Evolutionary conservation across 2,888 invertebrate genomes (phyloP), one percentile per base, ranked within the genome.

Genomic region (Keiferia lycopersicella): DNA sequence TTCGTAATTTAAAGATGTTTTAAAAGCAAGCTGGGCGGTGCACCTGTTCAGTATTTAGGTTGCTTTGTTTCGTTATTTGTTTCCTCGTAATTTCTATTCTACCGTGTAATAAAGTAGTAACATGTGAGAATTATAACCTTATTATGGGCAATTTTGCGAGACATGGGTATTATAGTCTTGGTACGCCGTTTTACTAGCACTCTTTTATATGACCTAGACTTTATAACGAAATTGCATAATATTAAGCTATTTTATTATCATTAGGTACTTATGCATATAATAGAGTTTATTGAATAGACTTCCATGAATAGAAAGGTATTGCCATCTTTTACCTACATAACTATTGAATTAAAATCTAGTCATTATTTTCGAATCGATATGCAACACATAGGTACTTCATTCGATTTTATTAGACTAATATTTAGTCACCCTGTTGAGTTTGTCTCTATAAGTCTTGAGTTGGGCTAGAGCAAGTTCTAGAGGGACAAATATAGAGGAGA

Each of bases 1-100:
- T 75, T 67, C 71, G 66, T 69, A 69, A 73, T 69, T 72, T 70
- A 67, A 63, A 65, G 67, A 57, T 63, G 65, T 66, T 64, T 63
- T 63, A 63, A 61, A 67, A 60, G 63, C 63, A 65, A 62, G 65
- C 57, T 63, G 60, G 34, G 7, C 30, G 30, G 22, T 61, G 65
- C 61, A 65, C 63, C 65, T 63, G 65, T 65, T 26, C 39, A 4
- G 53, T 53, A 51, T 62, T 62, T 59, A 38, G 63, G 61, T 61
- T 50, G 58, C 39, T 58, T 38, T 20, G 39, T 58, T 58, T 58
- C 38, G 58, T 58, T 58, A 58, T 26, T 58, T 58, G 56, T 56
- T 26, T 34, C 56, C n/a, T 34, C 56, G 56, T 56, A 30, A 56
- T 56, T 56, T 56, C 56, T 56, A 34, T 56, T 56, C 56, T 34